These are phyloP conservation scores for Anastrepha ludens DNA, from an alignment of 1,140 invertebrate species.

Conservation along the genomic window DNA sequence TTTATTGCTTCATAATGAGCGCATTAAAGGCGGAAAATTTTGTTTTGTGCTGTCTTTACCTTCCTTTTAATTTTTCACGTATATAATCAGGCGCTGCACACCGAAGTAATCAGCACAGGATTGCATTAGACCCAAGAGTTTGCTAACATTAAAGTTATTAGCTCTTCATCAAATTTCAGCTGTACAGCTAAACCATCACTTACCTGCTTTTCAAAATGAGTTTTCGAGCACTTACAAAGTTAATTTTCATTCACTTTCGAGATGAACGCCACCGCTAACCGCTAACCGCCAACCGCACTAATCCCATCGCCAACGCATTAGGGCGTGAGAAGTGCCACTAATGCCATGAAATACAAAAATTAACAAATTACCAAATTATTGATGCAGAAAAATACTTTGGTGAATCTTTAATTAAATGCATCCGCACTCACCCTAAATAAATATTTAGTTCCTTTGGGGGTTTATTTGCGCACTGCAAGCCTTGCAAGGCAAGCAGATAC, in stretches of 20 bases:
- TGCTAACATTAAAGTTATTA: background rate
- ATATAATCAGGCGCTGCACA: too few relatives aligned
- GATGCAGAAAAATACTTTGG: constrained; percentile 50
- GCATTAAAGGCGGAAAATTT: too few relatives aligned
- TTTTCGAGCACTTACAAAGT: background rate
- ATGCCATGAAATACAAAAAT: constrained; percentile 44
- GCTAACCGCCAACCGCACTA: background rate
- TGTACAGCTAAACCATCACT: background rate
- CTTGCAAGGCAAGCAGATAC: background rate
- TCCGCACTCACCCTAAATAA: background rate
- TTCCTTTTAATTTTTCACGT: too few relatives aligned
- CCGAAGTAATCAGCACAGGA: background rate
- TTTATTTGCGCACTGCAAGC: background rate
- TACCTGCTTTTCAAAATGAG: background rate
- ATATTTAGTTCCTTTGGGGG: background rate
- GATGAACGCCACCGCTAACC: background rate
- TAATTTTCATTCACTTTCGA: constrained; percentile 27
- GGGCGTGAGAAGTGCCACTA: constrained; percentile 21
- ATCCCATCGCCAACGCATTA: constrained; percentile 11
- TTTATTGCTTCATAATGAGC: too few relatives aligned
- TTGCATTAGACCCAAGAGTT: background rate
- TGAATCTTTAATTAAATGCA: constrained; percentile 50
- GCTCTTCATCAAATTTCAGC: constrained; percentile 1
- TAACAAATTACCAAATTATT: constrained; percentile 48
- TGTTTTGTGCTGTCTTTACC: too few relatives aligned